Base-by-base conservation (phyloP, 1,140 invertebrate genomes). In the Bombus superbus region DNA sequence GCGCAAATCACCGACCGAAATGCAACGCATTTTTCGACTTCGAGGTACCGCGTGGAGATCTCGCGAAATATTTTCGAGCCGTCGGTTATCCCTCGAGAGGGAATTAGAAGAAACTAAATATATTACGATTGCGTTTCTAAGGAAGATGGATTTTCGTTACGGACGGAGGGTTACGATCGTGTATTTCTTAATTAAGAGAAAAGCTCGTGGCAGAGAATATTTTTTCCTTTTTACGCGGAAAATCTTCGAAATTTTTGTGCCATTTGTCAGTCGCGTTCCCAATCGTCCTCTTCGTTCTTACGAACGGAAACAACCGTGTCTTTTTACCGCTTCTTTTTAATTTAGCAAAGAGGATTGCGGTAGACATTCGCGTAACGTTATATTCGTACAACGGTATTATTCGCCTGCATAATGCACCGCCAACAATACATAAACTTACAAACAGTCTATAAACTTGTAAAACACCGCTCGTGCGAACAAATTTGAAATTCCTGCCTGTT, bases 1-100 rank as follows among this genome's bases (percentile, higher is more conserved):
- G 59, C 9, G 77, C 62, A 68, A 68, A 79, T 79, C 77, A 35
- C 59, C 40, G 18, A 47, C 75, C 40, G 62, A 66, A 64, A 78
- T 79, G 59, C 77, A 68, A 79, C 77, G 47, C 40, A 66, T 64
- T 66, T 66, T 66, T 64, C 62, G 76, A 42, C 35, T 40, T 8
- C 25, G 75, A 42, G 38, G n/a, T 47, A 57, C 74, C 44, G 10
- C 44, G 10, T 35, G 42, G n/a, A 28, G 44, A 11, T 74, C 32
- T 62, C 35, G 35, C 35, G 53, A 76, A 22, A 10, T n/a, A 9
- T 74, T 74, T 74, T 35, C 72, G n/a, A 74, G n/a, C 22, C 47
- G 32, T 25, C 25, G 74, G 6, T 9, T 22, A 18, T 40, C 57
- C 38, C 75, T 10, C 25, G 53, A 35, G 57, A 44, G n/a, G 5